Base-by-base conservation (phyloP, 2,888 invertebrate genomes). In the Rhogogaster chlorosoma region DNA sequence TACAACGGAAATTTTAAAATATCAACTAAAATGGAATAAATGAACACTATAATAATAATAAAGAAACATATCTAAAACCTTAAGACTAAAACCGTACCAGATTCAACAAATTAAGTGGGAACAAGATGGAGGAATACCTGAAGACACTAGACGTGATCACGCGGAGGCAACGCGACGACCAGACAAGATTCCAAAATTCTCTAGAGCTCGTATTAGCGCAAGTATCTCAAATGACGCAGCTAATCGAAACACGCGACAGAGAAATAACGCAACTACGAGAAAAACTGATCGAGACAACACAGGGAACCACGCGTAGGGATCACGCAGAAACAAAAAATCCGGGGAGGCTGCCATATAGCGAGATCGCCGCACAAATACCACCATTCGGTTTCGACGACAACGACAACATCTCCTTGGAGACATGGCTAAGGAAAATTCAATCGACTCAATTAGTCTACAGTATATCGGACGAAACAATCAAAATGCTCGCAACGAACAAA, bases 401-500 rank as follows among this genome's bases (percentile, higher is more conserved):
- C 10, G 73, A 84, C 38, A 26, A 57, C 32, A 84, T 78, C 36
- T 38, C 18, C n/a, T 22, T 84, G 22, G 78, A 84, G 61, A 77
- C 53, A 38, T 78, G 78, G 84, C 22, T 78, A n/a, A 77, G 67
- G 12, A 22, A 53, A 78, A 64, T 84, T 38, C 26, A 78, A 26
- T 38, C 42, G 2, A 84, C 7, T 10, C 77, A 61, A 26, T 0
- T 26, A 9, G 26, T 64, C 1, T 78, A 84, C 42, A 32, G 78
- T 10, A 12, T 84, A 57, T 36, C 84, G 38, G 78, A 84, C 7
- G 77, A 84, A 4, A 67, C 67, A 42, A 78, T 84, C 7, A 75
- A 49, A 80, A 77, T 84, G 22, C 61, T 84, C 5, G 84, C 84
- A 10, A 78, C 84, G 7, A 84, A 84, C 12, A 84, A 84, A 84